A percentile compares a stretch with the other conserved stretches of the same genome.
Conservation (phyloP, 2,888 invertebrate genomes). For the Coleophora flavipennella region DNA sequence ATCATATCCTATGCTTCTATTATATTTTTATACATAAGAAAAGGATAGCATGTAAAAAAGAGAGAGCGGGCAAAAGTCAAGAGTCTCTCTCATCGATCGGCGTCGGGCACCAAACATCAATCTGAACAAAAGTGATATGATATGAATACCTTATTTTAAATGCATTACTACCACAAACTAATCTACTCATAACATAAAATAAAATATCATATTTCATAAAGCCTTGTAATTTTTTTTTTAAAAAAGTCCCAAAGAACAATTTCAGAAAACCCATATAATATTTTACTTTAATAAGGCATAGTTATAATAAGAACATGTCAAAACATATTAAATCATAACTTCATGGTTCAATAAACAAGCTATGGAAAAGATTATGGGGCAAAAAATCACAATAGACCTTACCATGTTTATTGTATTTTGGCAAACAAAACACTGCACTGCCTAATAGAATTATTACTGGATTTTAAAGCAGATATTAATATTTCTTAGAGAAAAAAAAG, state of each 20-base stretch:
- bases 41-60: constrained; percentile 49
- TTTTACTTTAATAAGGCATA: constrained; percentile 24
- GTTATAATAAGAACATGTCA: constrained; percentile 58
- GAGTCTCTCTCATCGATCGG: constrained; percentile 66
- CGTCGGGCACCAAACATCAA: constrained; percentile 28
- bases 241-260: constrained; percentile 12
- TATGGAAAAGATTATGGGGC: constrained; percentile 35
- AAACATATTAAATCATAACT: constrained; percentile 71
- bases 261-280: constrained; percentile 8
- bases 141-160: constrained; percentile 19
- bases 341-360: constrained; percentile 53
- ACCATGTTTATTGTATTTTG: constrained; percentile 64
- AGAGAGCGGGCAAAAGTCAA: constrained; percentile 57
- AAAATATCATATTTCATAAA: constrained; percentile 45
- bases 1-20: constrained; percentile 42
- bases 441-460: constrained; percentile 45
- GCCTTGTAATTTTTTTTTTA: neutral
- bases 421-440: constrained; percentile 52
- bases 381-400: constrained; percentile 54
- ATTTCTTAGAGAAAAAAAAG: constrained; percentile 27
- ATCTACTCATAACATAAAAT: constrained; percentile 23
- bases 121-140: constrained; percentile 13
- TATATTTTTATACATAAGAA: constrained; percentile 44
- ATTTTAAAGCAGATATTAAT: constrained; percentile 38
- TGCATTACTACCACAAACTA: constrained; percentile 23